These are phyloP conservation scores for Callyntrura guangdongensis DNA, from an alignment of 2,888 invertebrate genomes.

Conservation along the genomic window DNA sequence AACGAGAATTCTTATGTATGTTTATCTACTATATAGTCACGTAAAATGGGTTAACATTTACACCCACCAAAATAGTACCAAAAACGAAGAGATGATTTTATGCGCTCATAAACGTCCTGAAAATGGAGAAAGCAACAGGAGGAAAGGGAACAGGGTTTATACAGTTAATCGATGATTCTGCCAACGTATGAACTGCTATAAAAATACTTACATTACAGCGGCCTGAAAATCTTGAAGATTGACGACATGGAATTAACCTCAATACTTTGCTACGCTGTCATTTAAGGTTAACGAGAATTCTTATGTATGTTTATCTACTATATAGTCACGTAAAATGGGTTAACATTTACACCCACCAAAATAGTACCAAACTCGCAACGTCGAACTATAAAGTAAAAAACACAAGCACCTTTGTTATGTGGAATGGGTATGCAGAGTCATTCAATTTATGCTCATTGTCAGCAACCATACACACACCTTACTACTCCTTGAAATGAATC, in stretches of 20 bases:
- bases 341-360: too few relatives aligned
- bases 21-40: too few relatives aligned
- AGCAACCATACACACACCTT: not conserved
- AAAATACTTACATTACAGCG: not conserved
- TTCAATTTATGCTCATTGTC: not conserved
- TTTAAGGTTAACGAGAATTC: conserved; percentile 1
- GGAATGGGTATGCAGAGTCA: not conserved
- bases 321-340: too few relatives aligned
- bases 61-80: too few relatives aligned
- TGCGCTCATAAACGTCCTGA: conserved; percentile 27
- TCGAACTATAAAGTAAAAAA: too few relatives aligned
- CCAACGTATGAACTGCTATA: not conserved
- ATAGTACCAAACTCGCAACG: too few relatives aligned
- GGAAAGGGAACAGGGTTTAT: conserved; percentile 23
- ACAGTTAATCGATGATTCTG: not conserved
- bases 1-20: not conserved
- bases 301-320: too few relatives aligned
- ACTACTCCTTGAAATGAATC: not conserved
- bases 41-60: too few relatives aligned
- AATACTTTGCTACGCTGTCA: conserved; percentile 30
- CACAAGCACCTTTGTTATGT: too few relatives aligned
- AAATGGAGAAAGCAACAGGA: conserved; percentile 67
- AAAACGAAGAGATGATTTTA: conserved; percentile 1
- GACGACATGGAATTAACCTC: conserved; percentile 67
- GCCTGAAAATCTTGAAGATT: conserved; percentile 60